phyloP scores from a whole-genome alignment of 2,113 vertebrate genomes.

The Dolichallabes microphthalmus region DNA sequence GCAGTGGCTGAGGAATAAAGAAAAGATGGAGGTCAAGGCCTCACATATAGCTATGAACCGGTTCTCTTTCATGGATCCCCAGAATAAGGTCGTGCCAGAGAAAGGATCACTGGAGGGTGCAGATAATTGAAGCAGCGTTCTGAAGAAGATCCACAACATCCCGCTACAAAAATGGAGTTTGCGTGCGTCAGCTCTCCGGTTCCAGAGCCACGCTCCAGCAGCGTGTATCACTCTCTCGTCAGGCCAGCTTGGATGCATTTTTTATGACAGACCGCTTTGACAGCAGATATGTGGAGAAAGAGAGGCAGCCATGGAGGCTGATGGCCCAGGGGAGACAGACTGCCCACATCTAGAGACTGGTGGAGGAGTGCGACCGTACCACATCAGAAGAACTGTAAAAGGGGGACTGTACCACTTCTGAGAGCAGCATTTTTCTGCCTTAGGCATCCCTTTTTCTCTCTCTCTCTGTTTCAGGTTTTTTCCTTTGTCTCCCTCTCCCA shows the following conservation, averaged over 20 bases:
- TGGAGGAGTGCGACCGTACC: conserved; percentile 2
- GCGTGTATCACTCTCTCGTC: conserved; percentile 18
- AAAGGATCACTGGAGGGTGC: not conserved
- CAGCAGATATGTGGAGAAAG: conserved; percentile 29
- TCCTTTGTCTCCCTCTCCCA: not conserved
- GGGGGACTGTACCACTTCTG: conserved; percentile 13
- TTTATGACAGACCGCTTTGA: conserved; percentile 46
- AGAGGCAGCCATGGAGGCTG: conserved; percentile 17
- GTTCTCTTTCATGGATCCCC: not conserved
- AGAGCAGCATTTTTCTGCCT: not conserved
- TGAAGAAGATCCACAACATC: conserved; percentile 6
- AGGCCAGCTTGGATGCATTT: conserved; percentile 38
- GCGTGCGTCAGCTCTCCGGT: not conserved
- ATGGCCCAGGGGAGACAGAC: conserved; percentile 38
- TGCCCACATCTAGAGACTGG: conserved; percentile 21
- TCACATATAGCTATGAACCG: not conserved
- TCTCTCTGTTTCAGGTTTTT: not conserved
- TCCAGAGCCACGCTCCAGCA: conserved; percentile 1
- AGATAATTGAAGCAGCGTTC: not conserved
- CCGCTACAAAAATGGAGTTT: conserved; percentile 28
- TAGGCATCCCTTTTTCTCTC: conserved; percentile 29
- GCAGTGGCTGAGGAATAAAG: not conserved
- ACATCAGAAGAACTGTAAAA: conserved; percentile 8
- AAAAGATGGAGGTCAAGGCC: not conserved
- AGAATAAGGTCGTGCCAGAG: not conserved